Conservation (phyloP, 2,113 vertebrate species). For the Oophaga pumilio region DNA sequence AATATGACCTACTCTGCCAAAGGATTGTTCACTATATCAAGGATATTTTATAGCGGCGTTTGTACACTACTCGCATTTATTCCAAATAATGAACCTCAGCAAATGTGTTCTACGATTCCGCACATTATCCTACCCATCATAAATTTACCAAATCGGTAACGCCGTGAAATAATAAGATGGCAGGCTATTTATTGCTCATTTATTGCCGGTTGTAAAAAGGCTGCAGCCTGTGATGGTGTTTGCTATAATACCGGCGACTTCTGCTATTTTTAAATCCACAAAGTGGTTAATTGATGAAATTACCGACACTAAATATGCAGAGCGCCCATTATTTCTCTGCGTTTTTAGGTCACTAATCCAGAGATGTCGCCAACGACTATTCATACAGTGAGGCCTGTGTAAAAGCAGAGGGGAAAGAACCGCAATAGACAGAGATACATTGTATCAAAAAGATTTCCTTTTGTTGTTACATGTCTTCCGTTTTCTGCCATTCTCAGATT, state of each 20-base stretch:
- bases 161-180: slow-evolving; percentile 48
- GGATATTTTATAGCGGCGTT: slow-evolving; percentile 41
- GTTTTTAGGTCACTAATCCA: slow-evolving; percentile 36
- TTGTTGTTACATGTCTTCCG: neutral
- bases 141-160: slow-evolving; percentile 47
- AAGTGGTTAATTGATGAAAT: slow-evolving; percentile 54
- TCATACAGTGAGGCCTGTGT: neutral
- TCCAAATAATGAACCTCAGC: slow-evolving; percentile 51
- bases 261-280: slow-evolving; percentile 48
- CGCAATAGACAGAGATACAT: slow-evolving; percentile 10
- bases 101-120: slow-evolving; percentile 19
- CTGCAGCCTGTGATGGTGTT: slow-evolving; percentile 27
- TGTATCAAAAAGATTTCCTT: neutral
- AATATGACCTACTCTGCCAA: slow-evolving; percentile 48
- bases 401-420: neutral
- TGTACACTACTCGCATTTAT: slow-evolving; percentile 40
- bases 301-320: slow-evolving; percentile 21
- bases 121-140: slow-evolving; percentile 32
- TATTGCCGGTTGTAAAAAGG: slow-evolving; percentile 52
- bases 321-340: neutral
- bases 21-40: slow-evolving; percentile 55
- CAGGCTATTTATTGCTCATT: slow-evolving; percentile 51
- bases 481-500: slow-evolving; percentile 57
- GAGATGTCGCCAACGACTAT: neutral
- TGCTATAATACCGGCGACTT: slow-evolving; percentile 19